A percentile compares a stretch with the other conserved stretches of the same genome.
These are phyloP conservation scores for Parnassius mnemosyne DNA, from an alignment of 2,888 invertebrate genomes.

Conservation along the genomic window DNA sequence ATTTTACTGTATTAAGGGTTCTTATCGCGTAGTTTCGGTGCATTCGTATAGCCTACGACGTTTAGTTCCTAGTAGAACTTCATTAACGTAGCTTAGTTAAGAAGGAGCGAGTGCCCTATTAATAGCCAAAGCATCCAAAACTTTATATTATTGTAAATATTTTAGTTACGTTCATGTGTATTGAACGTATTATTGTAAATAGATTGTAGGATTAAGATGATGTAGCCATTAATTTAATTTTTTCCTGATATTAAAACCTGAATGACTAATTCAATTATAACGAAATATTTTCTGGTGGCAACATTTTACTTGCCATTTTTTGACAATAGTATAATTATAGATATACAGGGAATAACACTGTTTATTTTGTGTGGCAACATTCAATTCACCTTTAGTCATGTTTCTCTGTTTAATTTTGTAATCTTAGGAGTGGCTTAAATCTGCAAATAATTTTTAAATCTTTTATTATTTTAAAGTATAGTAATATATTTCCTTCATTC, in stretches of 20 bases:
- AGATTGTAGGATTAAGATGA: slow-evolving; percentile 34
- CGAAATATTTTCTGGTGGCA: slow-evolving; percentile 2
- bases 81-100: slow-evolving; percentile 35
- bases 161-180: slow-evolving; percentile 33
- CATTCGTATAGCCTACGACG: slow-evolving; percentile 41
- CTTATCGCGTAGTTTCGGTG: slow-evolving; percentile 32
- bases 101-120: slow-evolving; percentile 57
- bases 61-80: slow-evolving; percentile 56
- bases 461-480: too few relatives aligned
- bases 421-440: too few relatives aligned
- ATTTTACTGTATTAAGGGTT: slow-evolving; percentile 15
- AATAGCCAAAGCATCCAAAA: slow-evolving; percentile 77
- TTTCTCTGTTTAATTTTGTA: neutral
- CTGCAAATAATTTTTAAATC: too few relatives aligned
- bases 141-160: slow-evolving; percentile 70
- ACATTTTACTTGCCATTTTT: slow-evolving; percentile 27
- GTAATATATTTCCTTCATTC: too few relatives aligned
- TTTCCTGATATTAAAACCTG: neutral
- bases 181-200: slow-evolving; percentile 36
- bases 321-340: slow-evolving; percentile 12
- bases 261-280: neutral
- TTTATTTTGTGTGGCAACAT: slow-evolving; percentile 15
- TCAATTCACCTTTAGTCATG: neutral
- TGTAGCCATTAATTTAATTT: slow-evolving; percentile 36
- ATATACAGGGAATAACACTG: slow-evolving; percentile 10